Conservation (phyloP, 2,797 vertebrate genomes). For the Spizella passerina region DNA sequence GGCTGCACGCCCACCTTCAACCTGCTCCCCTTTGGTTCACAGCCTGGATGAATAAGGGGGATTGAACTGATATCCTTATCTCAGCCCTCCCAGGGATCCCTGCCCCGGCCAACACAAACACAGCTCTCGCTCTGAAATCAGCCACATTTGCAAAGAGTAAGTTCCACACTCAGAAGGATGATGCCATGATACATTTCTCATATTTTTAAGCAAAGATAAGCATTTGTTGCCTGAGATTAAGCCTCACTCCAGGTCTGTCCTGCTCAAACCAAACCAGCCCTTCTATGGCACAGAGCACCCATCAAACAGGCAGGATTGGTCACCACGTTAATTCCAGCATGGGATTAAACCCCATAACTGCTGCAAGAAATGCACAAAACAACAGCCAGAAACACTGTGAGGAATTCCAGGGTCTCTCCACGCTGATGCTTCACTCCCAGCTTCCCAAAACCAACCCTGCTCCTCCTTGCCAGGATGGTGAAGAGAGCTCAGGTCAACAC, state of each 20-base stretch:
- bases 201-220: not conserved
- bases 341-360: not conserved
- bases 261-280: accelerated
- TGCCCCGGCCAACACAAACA: not conserved
- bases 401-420: not conserved
- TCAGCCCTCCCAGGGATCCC: not conserved
- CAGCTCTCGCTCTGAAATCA: not conserved
- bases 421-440: accelerated
- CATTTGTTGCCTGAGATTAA: not conserved
- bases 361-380: not conserved
- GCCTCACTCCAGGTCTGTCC: not conserved
- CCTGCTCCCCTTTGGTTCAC: not conserved
- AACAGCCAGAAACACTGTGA: accelerated
- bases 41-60: not conserved
- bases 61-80: not conserved
- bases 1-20: not conserved
- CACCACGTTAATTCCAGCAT: accelerated
- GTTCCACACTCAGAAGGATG: accelerated
- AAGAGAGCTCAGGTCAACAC: not conserved
- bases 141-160: not conserved
- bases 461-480: not conserved
- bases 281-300: accelerated
- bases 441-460: not conserved
- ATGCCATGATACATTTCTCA: not conserved
- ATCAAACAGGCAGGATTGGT: accelerated